Conservation (phyloP, 2,797 vertebrate species). For the Rhadinocentrus ornatus region DNA sequence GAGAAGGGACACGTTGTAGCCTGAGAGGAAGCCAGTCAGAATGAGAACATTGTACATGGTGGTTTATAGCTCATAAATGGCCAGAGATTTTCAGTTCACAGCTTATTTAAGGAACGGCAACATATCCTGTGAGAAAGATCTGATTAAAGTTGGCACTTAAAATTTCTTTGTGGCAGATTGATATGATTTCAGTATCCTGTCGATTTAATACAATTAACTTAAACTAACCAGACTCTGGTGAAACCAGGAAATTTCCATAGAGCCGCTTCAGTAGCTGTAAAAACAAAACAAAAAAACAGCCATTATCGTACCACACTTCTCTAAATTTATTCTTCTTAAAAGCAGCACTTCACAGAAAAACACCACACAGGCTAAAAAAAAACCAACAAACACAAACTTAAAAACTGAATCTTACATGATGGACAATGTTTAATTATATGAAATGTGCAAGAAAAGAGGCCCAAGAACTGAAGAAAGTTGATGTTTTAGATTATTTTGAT, state of each 20-base stretch:
- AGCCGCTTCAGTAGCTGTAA: slow-evolving; percentile 94
- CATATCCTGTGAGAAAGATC: neutral
- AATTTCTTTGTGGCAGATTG: neutral
- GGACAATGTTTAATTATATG: neutral
- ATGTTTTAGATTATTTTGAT: neutral
- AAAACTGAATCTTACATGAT: neutral
- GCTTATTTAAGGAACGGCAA: neutral
- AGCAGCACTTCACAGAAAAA: neutral
- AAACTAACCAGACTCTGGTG: slow-evolving; percentile 89
- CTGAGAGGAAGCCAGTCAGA: slow-evolving; percentile 64
- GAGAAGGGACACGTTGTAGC: slow-evolving; percentile 97
- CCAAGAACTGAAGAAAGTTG: neutral
- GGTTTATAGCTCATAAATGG: neutral
- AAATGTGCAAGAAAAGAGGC: neutral
- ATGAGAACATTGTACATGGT: neutral
- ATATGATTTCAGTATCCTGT: neutral
- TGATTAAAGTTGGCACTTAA: neutral
- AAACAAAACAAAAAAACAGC: slow-evolving; percentile 18
- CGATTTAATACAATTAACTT: neutral
- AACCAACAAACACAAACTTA: neutral
- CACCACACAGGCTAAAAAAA: neutral
- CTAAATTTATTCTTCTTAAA: neutral
- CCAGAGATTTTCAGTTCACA: neutral
- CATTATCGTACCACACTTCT: slow-evolving; percentile 1
- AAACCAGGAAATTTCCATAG: slow-evolving; percentile 91